phyloP scores from a whole-genome alignment of 2,113 vertebrate genomes.

The Bothrops jararaca region DNA sequence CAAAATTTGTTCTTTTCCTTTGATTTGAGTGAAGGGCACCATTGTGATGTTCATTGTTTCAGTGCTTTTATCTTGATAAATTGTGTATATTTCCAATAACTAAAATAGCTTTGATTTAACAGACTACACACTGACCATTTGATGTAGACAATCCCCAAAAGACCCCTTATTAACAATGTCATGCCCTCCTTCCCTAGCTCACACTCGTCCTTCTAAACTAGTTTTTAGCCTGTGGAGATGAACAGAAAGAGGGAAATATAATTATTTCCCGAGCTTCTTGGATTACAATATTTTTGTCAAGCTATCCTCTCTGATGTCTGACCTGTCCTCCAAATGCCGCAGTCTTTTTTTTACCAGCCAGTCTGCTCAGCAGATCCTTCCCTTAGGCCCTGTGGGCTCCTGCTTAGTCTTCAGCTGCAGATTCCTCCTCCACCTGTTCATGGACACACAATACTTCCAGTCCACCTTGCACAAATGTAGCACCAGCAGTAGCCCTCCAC shows the following conservation, averaged over 20 bases:
- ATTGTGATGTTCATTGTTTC: neutral
- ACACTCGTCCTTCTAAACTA: neutral
- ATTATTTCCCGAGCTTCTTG: neutral
- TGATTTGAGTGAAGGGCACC: neutral
- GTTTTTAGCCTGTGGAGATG: neutral
- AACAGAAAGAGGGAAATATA: neutral
- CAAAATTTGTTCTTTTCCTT: neutral
- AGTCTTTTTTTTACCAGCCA: neutral
- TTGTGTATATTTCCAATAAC: neutral
- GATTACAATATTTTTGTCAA: neutral
- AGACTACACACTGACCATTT: neutral
- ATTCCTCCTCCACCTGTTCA: neutral
- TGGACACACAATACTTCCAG: neutral
- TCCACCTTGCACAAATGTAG: neutral
- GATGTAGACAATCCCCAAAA: neutral
- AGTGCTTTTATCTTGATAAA: neutral
- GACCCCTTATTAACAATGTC: neutral
- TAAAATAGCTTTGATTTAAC: neutral
- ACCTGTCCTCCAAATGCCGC: neutral
- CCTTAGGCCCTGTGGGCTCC: neutral
- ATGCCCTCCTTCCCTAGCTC: neutral
- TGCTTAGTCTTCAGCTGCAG: neutral
- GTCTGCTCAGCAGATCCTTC: neutral
- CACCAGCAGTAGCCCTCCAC: neutral
- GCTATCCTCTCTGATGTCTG: neutral